These are phyloP conservation scores for Odontophorus gujanensis DNA, from an alignment of 2,113 vertebrate genomes.

Conservation along the genomic window DNA sequence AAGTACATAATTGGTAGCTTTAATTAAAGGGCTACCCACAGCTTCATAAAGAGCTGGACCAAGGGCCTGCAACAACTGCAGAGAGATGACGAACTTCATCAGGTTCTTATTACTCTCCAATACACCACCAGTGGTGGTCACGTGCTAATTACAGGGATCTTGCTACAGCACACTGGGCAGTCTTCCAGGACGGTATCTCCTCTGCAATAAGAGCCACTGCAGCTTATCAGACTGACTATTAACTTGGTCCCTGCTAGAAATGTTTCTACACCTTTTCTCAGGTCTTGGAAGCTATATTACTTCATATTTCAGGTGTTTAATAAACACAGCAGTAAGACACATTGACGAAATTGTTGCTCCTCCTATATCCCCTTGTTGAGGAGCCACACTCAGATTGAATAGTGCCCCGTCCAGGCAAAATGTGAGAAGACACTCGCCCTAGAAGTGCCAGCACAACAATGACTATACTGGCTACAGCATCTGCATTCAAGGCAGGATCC, in stretches of 20 bases:
- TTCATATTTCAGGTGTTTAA: background rate
- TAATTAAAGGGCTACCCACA: background rate
- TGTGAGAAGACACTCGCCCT: background rate
- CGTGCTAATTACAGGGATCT: background rate
- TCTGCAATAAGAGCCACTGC: background rate
- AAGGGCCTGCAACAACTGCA: slow-evolving; percentile 8
- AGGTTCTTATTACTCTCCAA: background rate
- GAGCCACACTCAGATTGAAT: background rate
- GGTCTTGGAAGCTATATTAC: background rate
- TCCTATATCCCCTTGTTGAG: background rate
- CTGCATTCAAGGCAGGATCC: background rate
- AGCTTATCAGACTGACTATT: background rate
- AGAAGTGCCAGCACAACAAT: background rate
- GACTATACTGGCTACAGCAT: background rate
- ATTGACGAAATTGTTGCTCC: background rate
- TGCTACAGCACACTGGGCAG: background rate
- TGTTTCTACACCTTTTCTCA: background rate
- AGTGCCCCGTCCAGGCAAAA: background rate
- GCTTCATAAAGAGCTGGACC: background rate
- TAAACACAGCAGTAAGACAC: background rate
- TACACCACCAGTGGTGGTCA: accelerated
- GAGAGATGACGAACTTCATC: background rate
- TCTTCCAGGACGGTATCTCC: slow-evolving; percentile 26
- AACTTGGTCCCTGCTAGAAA: background rate
- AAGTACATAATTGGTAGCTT: slow-evolving; percentile 12